These are phyloP conservation scores for Nemurella pictetii DNA, from an alignment of 2,888 invertebrate species.

Conservation along the genomic window DNA sequence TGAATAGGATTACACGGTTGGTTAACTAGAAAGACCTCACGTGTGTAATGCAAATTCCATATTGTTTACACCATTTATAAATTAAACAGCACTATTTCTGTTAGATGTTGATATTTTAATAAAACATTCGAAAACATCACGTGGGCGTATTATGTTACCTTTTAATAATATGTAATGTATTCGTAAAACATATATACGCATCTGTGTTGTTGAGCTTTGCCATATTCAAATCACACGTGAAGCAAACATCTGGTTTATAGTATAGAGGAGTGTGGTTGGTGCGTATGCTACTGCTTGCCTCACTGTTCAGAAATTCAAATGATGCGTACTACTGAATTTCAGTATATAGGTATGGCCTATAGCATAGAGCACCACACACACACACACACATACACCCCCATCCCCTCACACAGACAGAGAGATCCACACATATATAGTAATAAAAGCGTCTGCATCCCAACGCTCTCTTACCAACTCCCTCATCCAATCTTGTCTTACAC, in stretches of 20 bases:
- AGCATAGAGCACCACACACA: too few relatives aligned
- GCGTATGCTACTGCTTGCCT: not conserved
- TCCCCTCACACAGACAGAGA: not conserved
- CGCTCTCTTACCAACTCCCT: slow-evolving; percentile 5
- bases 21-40: not conserved
- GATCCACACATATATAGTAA: not conserved
- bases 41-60: not conserved
- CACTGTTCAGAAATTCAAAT: slow-evolving; percentile 29
- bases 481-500: slow-evolving; percentile 23
- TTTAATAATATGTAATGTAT: slow-evolving; percentile 24
- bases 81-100: not conserved
- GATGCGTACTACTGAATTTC: slow-evolving; percentile 25
- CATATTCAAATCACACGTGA: slow-evolving; percentile 24
- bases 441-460: not conserved
- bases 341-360: not conserved
- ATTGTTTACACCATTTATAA: not conserved
- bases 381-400: too few relatives aligned
- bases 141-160: not conserved
- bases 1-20: not conserved
- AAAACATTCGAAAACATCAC: not conserved
- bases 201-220: slow-evolving; percentile 29
- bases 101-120: not conserved
- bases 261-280: not conserved
- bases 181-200: slow-evolving; percentile 17
- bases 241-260: slow-evolving; percentile 3